Percentiles rank a stretch among this genome's conserved stretches.
Evolutionary conservation across 2,888 invertebrate species (phyloP).

Genomic region (Melipona bicolor): DNA sequence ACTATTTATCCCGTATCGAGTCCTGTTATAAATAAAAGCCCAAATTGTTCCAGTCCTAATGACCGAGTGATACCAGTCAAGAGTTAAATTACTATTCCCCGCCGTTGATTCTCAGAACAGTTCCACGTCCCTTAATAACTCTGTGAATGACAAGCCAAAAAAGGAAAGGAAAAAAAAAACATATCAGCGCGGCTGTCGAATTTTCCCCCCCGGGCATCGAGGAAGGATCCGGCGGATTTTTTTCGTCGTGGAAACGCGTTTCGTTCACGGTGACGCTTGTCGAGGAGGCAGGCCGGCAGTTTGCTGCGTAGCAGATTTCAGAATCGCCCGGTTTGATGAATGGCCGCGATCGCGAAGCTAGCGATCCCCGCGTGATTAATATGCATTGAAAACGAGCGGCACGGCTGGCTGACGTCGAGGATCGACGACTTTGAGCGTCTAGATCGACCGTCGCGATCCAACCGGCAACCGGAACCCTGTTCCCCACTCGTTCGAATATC

Average conservation of each 20-base stretch:
- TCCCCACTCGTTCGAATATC: constrained; percentile 5
- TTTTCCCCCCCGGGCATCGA: no score
- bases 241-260: constrained; percentile 1
- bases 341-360: constrained; percentile 68
- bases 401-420: constrained; percentile 57
- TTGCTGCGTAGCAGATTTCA: constrained; percentile 75
- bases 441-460: constrained; percentile 41
- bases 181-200: background rate
- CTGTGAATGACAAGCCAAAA: background rate
- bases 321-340: constrained; percentile 77
- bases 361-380: constrained; percentile 74
- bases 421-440: constrained; percentile 51
- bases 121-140: background rate
- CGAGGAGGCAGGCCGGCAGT: constrained; percentile 65
- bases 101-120: background rate
- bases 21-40: no score
- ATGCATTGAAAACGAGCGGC: constrained; percentile 75
- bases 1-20: no score
- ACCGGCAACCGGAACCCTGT: background rate
- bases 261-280: constrained; percentile 7
- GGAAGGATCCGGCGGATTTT: constrained; percentile 9
- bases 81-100: background rate
- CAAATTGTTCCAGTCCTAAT: no score
- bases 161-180: background rate
- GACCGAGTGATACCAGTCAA: no score